Percentiles rank a stretch among this genome's conserved stretches.
These are phyloP conservation scores for Eristalinus aeneus DNA, from an alignment of 2,888 invertebrate species.

Conservation along the genomic window DNA sequence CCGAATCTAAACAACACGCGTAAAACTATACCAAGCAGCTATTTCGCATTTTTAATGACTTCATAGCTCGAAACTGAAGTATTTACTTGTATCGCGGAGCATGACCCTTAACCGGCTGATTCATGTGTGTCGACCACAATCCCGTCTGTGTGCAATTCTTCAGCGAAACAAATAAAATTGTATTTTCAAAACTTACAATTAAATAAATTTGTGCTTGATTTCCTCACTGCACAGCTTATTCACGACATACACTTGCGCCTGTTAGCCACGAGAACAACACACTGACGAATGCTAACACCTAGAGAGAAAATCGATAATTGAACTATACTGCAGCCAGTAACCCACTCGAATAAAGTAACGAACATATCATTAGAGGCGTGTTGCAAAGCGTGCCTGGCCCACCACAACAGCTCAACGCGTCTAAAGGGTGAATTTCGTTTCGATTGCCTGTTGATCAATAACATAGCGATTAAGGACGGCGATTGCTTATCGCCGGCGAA, in stretches of 20 bases:
- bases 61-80: neutral
- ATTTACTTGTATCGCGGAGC: neutral
- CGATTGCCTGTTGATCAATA: neutral
- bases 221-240: neutral
- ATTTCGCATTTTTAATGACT: neutral
- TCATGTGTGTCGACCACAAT: neutral
- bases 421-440: neutral
- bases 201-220: neutral
- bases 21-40: neutral
- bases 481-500: neutral
- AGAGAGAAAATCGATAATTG: slow-evolving; percentile 35
- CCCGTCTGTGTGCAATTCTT: neutral
- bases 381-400: neutral
- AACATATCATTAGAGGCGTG: neutral
- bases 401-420: neutral
- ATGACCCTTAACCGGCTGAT: neutral
- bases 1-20: neutral
- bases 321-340: slow-evolving; percentile 8
- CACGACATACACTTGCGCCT: slow-evolving; percentile 6
- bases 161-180: neutral
- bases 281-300: neutral
- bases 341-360: neutral
- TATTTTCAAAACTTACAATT: neutral
- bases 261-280: neutral
- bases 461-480: neutral